These are phyloP conservation scores for Mnemiopsis leidyi DNA, from an alignment of 37 sponge, comb jelly and placozoan species.

Conservation along the genomic window DNA sequence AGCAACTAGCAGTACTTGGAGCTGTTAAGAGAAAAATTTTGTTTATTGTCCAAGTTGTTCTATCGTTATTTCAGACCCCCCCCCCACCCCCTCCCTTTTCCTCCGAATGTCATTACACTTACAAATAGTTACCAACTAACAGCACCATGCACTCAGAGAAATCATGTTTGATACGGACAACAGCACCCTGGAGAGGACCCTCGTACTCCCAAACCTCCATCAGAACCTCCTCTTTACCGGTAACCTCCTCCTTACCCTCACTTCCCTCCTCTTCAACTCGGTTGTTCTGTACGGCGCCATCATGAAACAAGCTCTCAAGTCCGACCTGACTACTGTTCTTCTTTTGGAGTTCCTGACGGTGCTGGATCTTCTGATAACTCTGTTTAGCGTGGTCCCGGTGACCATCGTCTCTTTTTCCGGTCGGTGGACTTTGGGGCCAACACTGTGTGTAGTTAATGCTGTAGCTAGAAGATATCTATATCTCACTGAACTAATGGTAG, in stretches of 20 bases:
- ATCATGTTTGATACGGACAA: background rate
- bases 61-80: too few species aligned
- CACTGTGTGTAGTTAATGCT: conserved; percentile 1
- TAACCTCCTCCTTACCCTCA: conserved; percentile 28
- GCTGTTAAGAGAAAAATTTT: too few species aligned
- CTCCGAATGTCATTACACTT: too few species aligned
- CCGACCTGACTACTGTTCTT: conserved; percentile 27
- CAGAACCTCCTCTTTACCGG: background rate
- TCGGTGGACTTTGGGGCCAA: background rate
- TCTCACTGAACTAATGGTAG: background rate
- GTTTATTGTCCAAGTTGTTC: too few species aligned
- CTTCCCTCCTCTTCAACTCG: conserved; percentile 55
- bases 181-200: background rate
- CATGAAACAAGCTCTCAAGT: conserved; percentile 43
- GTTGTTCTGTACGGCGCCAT: conserved; percentile 31
- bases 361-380: conserved; percentile 5
- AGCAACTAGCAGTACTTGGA: too few species aligned
- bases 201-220: background rate
- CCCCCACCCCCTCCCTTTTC: too few species aligned
- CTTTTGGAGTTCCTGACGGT: conserved; percentile 18
- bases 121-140: too few species aligned
- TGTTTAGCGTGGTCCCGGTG: conserved; percentile 6
- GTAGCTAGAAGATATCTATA: background rate
- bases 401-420: background rate
- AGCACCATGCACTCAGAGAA: too few species aligned